phyloP scores from a whole-genome alignment of 2,888 invertebrate species.

The Agonopterix alstromeriana region DNA sequence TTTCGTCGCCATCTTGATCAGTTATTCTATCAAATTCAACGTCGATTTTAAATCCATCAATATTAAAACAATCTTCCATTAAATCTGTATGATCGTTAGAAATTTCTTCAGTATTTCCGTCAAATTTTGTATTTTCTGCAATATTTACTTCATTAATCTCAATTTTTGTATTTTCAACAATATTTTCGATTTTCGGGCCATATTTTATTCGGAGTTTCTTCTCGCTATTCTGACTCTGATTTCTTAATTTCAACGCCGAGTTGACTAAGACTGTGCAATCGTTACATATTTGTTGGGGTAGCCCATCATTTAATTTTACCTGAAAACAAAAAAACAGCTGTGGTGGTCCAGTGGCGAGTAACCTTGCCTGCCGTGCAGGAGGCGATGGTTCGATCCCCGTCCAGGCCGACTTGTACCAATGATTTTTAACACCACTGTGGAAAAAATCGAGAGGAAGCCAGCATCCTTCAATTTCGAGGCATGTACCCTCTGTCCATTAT shows the following conservation, averaged over 20 bases:
- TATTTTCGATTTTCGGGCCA: neutral
- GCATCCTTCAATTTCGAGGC: no score
- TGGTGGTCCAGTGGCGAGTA: no score
- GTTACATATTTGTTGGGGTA: conserved; percentile 15
- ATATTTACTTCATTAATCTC: no score
- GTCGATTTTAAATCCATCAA: conserved; percentile 8
- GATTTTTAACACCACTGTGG: no score
- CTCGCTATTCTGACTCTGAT: conserved; percentile 7
- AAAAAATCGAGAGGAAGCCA: no score
- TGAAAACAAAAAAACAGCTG: conserved; percentile 2
- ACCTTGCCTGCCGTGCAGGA: no score
- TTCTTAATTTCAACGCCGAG: conserved; percentile 9
- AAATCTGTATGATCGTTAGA: neutral
- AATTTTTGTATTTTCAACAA: neutral
- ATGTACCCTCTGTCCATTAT: no score
- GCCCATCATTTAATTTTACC: conserved; percentile 15
- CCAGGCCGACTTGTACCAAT: no score
- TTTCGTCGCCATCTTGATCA: conserved; percentile 5
- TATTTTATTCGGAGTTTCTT: conserved; percentile 9
- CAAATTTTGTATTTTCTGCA: no score
- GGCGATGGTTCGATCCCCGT: no score
- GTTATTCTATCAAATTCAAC: conserved; percentile 6
- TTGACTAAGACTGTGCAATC: conserved; percentile 12
- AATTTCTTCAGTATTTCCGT: no score
- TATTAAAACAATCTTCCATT: conserved; percentile 4